These are phyloP conservation scores for Pimpla rufipes DNA, from an alignment of 2,888 invertebrate genomes.

Conservation along the genomic window DNA sequence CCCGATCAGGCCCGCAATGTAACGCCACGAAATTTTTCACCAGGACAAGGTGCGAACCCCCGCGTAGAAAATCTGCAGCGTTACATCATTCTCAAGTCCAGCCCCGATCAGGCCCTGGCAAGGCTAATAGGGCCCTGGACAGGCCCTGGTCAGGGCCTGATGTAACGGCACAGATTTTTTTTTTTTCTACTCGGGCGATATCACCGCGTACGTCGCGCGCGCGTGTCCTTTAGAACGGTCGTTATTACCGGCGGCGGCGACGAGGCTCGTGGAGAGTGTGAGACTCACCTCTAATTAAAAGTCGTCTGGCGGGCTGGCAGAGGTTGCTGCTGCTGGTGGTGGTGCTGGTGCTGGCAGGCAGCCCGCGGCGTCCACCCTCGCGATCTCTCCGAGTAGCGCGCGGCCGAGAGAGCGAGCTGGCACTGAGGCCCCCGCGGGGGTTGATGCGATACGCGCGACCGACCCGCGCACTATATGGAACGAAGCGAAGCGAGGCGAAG, in stretches of 20 bases:
- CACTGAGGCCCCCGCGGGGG: slow-evolving; percentile 62
- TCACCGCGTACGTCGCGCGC: neutral
- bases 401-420: slow-evolving; percentile 65
- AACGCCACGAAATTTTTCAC: too few species aligned
- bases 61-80: too few species aligned
- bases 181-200: too few species aligned
- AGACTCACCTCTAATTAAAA: slow-evolving; percentile 85
- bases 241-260: slow-evolving; percentile 38
- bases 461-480: neutral
- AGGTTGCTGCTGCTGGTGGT: slow-evolving; percentile 74
- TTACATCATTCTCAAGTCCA: too few species aligned
- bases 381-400: slow-evolving; percentile 74
- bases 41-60: too few species aligned
- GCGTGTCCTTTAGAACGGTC: slow-evolving; percentile 73
- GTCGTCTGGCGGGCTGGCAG: slow-evolving; percentile 80
- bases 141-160: too few species aligned
- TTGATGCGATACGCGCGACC: slow-evolving; percentile 55
- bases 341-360: too few species aligned
- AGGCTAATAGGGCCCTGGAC: too few species aligned
- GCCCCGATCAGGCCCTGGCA: too few species aligned
- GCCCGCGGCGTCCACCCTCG: slow-evolving; percentile 82
- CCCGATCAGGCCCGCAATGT: too few species aligned
- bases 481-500: too few species aligned
- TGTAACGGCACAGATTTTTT: too few species aligned
- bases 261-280: slow-evolving; percentile 70